phyloP scores from a whole-genome alignment of 2,888 invertebrate genomes.

The Pterobdella sp. region DNA sequence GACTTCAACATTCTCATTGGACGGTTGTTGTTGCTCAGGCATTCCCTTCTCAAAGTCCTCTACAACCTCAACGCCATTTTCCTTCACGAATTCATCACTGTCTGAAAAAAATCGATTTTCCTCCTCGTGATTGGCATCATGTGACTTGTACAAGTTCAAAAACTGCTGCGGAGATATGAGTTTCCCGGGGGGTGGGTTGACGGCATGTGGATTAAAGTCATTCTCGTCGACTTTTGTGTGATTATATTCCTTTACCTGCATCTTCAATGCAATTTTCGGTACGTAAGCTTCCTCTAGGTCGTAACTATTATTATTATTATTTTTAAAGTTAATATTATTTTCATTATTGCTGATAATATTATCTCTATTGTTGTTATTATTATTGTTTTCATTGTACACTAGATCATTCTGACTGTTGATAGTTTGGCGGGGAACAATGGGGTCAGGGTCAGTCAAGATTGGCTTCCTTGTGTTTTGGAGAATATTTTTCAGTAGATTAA shows the following conservation, averaged over 20 bases:
- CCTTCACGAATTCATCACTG: neutral
- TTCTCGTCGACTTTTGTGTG: conserved; percentile 5
- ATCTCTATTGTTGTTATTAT: neutral
- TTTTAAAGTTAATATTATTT: neutral
- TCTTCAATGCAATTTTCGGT: neutral
- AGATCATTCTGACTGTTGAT: too few species aligned
- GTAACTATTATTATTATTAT: neutral
- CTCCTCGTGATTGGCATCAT: neutral
- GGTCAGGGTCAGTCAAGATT: neutral
- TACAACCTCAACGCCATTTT: neutral
- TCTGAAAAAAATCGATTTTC: neutral
- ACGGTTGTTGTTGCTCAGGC: neutral
- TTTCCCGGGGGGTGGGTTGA: neutral
- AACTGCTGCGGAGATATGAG: conserved; percentile 7
- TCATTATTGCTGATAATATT: neutral
- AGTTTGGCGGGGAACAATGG: neutral
- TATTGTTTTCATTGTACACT: too few species aligned
- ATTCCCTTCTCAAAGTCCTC: neutral
- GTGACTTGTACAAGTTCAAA: neutral
- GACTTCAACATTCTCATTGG: neutral
- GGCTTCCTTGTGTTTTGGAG: neutral
- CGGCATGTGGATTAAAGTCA: neutral
- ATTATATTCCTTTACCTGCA: conserved; percentile 5
- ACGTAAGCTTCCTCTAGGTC: neutral
- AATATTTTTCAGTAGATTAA: neutral